A percentile compares a stretch with the other conserved stretches of the same genome.
These are phyloP conservation scores for Sphenodon punctatus DNA, from an alignment of 2,797 vertebrate genomes.

Conservation along the genomic window DNA sequence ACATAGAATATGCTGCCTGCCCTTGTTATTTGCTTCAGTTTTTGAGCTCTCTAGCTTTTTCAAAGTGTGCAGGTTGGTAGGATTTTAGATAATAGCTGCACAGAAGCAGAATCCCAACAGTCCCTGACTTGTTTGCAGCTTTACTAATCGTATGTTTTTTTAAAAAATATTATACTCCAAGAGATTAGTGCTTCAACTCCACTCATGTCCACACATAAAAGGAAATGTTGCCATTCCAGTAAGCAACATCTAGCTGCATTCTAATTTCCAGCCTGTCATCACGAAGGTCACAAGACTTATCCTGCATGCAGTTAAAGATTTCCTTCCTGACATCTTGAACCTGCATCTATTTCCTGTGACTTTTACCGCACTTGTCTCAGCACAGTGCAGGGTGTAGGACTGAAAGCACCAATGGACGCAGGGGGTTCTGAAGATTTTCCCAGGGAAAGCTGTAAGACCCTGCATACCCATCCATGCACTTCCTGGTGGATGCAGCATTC, in stretches of 20 bases:
- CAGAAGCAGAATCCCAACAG: neutral
- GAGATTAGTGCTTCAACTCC: neutral
- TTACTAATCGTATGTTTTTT: neutral
- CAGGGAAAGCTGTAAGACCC: neutral
- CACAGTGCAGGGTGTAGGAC: neutral
- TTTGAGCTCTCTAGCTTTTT: neutral
- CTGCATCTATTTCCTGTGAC: neutral
- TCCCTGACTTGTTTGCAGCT: neutral
- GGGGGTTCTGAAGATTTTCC: neutral
- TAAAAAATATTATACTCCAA: neutral
- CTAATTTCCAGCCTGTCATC: neutral
- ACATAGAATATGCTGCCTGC: neutral
- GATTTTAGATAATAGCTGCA: neutral
- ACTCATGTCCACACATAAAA: neutral
- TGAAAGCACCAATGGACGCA: neutral
- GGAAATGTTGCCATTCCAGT: neutral
- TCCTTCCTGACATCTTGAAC: neutral
- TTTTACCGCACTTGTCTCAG: neutral
- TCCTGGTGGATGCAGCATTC: neutral
- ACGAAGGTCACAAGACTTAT: neutral
- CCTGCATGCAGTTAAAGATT: neutral
- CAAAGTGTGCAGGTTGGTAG: neutral
- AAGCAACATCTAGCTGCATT: neutral
- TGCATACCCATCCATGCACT: neutral
- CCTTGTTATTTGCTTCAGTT: neutral